phyloP scores from a whole-genome alignment of 2,888 invertebrate species.

The Xanthorhoe spadicearia region DNA sequence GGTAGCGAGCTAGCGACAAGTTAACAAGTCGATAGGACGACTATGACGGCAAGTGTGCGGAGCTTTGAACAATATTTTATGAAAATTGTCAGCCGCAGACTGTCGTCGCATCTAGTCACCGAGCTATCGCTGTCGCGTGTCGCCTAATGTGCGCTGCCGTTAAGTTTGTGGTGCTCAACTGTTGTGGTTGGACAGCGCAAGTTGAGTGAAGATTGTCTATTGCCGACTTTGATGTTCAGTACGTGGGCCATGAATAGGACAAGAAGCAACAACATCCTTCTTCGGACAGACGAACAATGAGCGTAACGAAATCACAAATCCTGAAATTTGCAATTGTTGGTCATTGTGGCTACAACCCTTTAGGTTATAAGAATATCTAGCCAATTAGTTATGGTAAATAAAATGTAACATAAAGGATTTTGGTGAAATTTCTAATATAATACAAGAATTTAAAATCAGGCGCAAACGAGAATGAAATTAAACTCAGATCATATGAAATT shows the following conservation, averaged over 20 bases:
- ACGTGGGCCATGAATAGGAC: background rate
- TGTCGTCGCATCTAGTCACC: no score
- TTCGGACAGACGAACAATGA: background rate
- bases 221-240: background rate
- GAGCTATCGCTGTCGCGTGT: no score
- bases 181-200: background rate
- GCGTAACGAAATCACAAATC: background rate
- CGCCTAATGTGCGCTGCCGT: no score
- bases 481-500: constrained; percentile 6
- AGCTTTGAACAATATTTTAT: no score
- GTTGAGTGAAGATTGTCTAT: background rate
- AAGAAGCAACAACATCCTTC: background rate
- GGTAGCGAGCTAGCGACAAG: no score
- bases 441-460: background rate
- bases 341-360: background rate
- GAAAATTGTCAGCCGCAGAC: no score
- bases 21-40: no score
- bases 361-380: background rate
- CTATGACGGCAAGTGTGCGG: no score
- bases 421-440: background rate
- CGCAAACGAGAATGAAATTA: constrained; percentile 12
- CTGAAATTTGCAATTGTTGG: background rate
- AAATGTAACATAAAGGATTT: background rate
- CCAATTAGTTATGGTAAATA: background rate
- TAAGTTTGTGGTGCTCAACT: constrained; percentile 2